Percentiles rank a stretch among this genome's conserved stretches.
Conservation (phyloP, 2,797 vertebrate species). For the Coregonus suidteri region DNA sequence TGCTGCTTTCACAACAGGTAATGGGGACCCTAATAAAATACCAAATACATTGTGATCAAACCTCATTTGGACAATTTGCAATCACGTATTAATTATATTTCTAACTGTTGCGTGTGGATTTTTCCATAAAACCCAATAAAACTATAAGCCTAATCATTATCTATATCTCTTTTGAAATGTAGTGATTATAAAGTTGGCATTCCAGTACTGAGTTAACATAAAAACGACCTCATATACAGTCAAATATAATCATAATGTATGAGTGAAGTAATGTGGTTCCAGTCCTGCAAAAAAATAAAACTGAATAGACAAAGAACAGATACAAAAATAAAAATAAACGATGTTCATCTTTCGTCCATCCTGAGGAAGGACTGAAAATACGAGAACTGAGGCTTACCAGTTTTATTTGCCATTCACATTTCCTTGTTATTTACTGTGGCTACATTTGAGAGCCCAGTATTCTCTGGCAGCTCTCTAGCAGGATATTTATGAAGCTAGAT, state of each 20-base stretch:
- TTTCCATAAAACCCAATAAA: not conserved
- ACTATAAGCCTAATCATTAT: no score
- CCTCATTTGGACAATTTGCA: not conserved
- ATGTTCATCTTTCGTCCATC: not conserved
- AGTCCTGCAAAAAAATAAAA: not conserved
- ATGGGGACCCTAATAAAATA: no score
- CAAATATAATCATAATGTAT: not conserved
- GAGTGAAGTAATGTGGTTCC: not conserved
- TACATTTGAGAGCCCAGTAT: not conserved
- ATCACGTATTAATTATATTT: not conserved
- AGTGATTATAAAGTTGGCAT: no score
- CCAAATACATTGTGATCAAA: not conserved
- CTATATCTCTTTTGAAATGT: no score
- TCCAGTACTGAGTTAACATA: not conserved
- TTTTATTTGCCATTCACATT: conserved; percentile 1
- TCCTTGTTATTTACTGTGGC: not conserved
- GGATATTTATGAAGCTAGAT: conserved; percentile 20
- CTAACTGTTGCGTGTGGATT: not conserved
- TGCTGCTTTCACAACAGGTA: no score
- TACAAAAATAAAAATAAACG: not conserved
- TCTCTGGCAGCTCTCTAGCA: not conserved
- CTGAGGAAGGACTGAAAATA: not conserved
- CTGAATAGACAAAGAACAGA: not conserved
- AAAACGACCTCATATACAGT: not conserved
- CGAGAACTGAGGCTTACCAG: not conserved